Base-by-base conservation (phyloP, 2,888 invertebrate genomes). In the Yponomeuta plumbellus region DNA sequence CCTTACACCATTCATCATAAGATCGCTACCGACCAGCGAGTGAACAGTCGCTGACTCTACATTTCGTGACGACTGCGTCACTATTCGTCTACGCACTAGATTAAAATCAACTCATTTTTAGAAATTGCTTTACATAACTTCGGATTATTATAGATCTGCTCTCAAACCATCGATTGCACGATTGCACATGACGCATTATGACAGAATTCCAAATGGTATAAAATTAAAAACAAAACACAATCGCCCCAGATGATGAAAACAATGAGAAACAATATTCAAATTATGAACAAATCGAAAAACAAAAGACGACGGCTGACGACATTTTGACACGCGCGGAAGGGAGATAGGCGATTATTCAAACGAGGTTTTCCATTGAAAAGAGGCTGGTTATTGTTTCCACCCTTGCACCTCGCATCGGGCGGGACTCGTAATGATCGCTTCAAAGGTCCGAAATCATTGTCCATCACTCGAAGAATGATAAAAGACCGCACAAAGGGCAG, bases 391-490 rank as follows among this genome's bases (percentile, higher is more conserved):
- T 52, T 52, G 44, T 52, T 13, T 52, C 13, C 44, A 17, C 44
- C 44, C 44, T 17, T 52, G 17, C 44, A 52, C 44, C 17, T 52
- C 44, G 44, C 13, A 17, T 5, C 13, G 44, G 44, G 34, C 8
- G 34, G 17, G 5, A 52, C 17, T 17, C 44, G 44, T 52, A 52
- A 52, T 52, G 44, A 17, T 17, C 44, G 44, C 44, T 52, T 5
- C 23, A 57, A 26, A 65, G 65, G 26, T 57, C 23, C 11, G 20
- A 78, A 80, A 80, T 80, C 71, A 80, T 81, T 79, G 76, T 73
- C 80, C 80, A 80, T 84, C 80, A 79, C 76, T 83, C 83, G 78
- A 75, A 83, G 85, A 83, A 83, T 83, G 81, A 84, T 78, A 78
- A 70, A 61, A 26, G n/a, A 73, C 69, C 78, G 74, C 78, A 88